These are phyloP conservation scores for Plagodis pulveraria DNA, from an alignment of 2,888 invertebrate genomes.

Conservation along the genomic window DNA sequence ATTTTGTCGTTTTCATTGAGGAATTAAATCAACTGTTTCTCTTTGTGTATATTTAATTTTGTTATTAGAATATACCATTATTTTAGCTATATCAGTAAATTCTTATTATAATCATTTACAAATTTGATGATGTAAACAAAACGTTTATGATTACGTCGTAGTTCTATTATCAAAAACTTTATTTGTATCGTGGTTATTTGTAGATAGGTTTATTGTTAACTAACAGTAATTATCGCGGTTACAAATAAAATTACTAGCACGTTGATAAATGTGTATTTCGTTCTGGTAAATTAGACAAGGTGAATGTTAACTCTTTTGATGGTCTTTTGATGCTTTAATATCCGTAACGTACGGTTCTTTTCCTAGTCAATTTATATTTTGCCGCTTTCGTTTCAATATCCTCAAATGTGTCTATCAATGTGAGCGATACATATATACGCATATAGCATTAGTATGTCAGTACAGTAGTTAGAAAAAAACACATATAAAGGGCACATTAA, in stretches of 20 bases:
- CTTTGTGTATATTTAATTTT: too few relatives aligned
- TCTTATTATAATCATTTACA: too few relatives aligned
- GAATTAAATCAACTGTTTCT: too few relatives aligned
- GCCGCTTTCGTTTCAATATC: background rate
- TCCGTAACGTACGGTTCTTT: too few relatives aligned
- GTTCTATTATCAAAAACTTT: too few relatives aligned
- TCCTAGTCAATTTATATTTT: too few relatives aligned
- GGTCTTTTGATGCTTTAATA: background rate
- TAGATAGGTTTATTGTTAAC: conserved; percentile 2
- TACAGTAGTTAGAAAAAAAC: conserved; percentile 45
- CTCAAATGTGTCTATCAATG: conserved; percentile 2
- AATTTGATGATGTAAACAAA: too few relatives aligned
- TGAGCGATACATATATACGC: conserved; percentile 33
- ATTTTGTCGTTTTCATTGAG: too few relatives aligned
- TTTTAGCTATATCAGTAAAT: too few relatives aligned
- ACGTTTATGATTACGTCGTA: too few relatives aligned
- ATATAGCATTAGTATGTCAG: conserved; percentile 38
- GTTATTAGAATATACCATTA: too few relatives aligned
- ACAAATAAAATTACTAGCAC: conserved; percentile 31
- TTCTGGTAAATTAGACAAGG: conserved; percentile 39
- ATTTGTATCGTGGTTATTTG: too few relatives aligned
- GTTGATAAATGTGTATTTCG: conserved; percentile 34
- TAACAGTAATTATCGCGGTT: conserved; percentile 31
- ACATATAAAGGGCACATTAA: conserved; percentile 69
- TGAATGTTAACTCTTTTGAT: conserved; percentile 30